Evolutionary conservation across 2,888 invertebrate genomes (phyloP), one percentile per base, ranked within the genome.

Genomic region (Sinohyriopsis cumingii): DNA sequence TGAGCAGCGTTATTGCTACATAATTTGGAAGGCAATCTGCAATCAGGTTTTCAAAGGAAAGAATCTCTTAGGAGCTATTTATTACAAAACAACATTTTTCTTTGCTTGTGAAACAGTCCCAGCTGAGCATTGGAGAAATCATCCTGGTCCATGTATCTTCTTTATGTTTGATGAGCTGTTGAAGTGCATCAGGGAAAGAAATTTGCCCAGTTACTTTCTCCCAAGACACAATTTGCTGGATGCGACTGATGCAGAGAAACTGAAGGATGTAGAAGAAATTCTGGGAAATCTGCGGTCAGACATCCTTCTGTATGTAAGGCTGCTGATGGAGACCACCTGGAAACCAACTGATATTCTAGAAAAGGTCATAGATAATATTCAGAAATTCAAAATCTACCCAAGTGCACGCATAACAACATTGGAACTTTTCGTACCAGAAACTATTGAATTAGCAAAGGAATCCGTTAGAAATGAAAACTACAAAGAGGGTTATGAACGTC

Each of bases 21-120:
- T 78, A 5, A 56, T 76, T 28, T 73, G 75, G 28, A 68, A 71
- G 53, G 67, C 71, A 20, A 55, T 81, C 3, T 72, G 77, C 22
- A 61, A 33, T 28, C 74, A 77, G 33, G 67, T 65, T 5, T 28
- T 28, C n/a, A 55, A 59, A 20, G 59, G 64, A 22, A 28, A 59
- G 2, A 62, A 63, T 57, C 74, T 73, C 59, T 57, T 78, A 7
- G 53, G 20, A n/a, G 33, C 63, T 2, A 64, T 55, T 15, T 67
- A 59, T 22, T 25, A 67, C 9, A 76, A 74, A 59, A 71, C 65
- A 9, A 63, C 77, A 0, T 81, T 81, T 65, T 72, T 81, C 33
- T 78, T 76, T 57, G 71, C 75, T 0, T 81, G 81, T 72, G 81
- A 81, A 69, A 67, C 70, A 66, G 62, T 78, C 6, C 78, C 79